phyloP scores from a whole-genome alignment of 2,113 vertebrate species.

The Lota lota region DNA sequence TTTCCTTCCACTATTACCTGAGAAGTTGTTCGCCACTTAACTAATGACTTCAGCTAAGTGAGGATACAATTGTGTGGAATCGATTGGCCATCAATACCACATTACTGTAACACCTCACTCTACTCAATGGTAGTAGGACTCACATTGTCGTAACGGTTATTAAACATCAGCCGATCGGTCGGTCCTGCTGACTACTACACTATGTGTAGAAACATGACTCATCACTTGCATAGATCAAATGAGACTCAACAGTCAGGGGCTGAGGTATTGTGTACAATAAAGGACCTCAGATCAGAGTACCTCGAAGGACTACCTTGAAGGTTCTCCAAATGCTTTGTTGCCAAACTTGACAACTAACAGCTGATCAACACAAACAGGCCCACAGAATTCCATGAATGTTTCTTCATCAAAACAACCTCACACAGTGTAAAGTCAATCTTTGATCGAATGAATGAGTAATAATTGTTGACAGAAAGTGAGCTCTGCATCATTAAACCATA shows the following conservation, averaged over 20 bases:
- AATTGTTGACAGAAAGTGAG: not conserved
- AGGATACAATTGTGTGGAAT: too few species aligned
- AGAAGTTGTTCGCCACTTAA: not conserved
- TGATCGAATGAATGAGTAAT: too few species aligned
- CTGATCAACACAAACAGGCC: not conserved
- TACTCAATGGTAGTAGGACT: too few species aligned
- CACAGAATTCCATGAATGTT: not conserved
- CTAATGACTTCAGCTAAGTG: too few species aligned
- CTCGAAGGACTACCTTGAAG: not conserved
- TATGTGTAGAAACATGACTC: not conserved
- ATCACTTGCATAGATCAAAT: not conserved
- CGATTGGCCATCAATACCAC: too few species aligned
- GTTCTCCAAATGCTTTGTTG: conserved; percentile 16
- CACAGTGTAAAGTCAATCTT: too few species aligned
- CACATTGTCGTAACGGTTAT: too few species aligned
- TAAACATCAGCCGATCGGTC: not conserved
- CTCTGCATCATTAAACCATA: not conserved
- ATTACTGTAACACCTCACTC: too few species aligned
- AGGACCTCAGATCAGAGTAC: not conserved
- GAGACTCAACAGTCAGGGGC: not conserved
- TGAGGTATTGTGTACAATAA: not conserved
- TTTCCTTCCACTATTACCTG: not conserved
- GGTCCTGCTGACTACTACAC: not conserved
- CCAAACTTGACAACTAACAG: not conserved
- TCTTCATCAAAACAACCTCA: too few species aligned